Evolutionary conservation across 2,888 invertebrate genomes (phyloP).

Genomic region (Mylabris sibirica): DNA sequence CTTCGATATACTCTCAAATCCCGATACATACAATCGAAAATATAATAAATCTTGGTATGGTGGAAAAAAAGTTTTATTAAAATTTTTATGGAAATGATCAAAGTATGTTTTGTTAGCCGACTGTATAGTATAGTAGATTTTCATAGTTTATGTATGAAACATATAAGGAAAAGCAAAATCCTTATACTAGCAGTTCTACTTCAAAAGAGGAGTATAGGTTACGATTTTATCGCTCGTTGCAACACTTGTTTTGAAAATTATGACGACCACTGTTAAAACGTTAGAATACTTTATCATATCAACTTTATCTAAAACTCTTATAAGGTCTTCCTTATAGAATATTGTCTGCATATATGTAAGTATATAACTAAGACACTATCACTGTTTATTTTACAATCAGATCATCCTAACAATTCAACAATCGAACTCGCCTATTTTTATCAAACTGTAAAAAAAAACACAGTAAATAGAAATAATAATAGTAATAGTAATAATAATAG

Average conservation of each 20-base stretch:
- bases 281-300: slow-evolving; percentile 15
- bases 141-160: slow-evolving; percentile 1
- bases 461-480: background rate
- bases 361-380: slow-evolving; percentile 15
- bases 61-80: background rate
- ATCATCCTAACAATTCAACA: slow-evolving; percentile 13
- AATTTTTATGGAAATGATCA: background rate
- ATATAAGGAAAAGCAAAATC: slow-evolving; percentile 14
- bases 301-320: slow-evolving; percentile 14
- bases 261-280: slow-evolving; percentile 19
- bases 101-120: background rate
- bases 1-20: background rate
- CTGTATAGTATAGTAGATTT: slow-evolving; percentile 11
- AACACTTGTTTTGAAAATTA: slow-evolving; percentile 17
- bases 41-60: background rate
- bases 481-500: background rate
- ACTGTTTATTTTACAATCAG: slow-evolving; percentile 17
- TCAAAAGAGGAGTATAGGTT: slow-evolving; percentile 14
- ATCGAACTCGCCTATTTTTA: background rate
- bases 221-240: slow-evolving; percentile 18
- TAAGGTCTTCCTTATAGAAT: slow-evolving; percentile 16
- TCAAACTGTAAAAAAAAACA: background rate
- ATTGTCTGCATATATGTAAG: slow-evolving; percentile 15
- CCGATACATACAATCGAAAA: background rate
- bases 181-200: slow-evolving; percentile 5